Evolutionary conservation across 2,113 vertebrate species (phyloP), one percentile per base, ranked within the genome.

Genomic region (Pluvianellus socialis): DNA sequence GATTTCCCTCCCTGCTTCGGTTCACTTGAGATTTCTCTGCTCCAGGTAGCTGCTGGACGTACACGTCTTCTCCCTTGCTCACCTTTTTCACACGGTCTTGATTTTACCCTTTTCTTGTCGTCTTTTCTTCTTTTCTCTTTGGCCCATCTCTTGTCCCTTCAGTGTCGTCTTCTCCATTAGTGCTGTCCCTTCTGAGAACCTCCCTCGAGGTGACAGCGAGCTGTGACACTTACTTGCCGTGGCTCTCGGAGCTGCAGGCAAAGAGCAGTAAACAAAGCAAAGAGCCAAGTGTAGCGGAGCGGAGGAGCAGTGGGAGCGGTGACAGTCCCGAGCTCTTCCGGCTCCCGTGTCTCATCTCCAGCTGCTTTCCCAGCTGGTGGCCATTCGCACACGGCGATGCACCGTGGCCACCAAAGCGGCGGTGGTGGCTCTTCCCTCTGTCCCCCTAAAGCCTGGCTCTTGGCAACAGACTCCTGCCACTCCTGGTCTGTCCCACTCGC

Each of bases 1-100:
- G 0, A 7, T 56, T 24, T 45, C 21, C 27, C 58, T 82, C 56
- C 50, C 49, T 35, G 0, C 24, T 0, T 26, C 2, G 0, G 16
- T 5, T 86, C 82, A 19, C 55, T 44, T 23, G 83, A 38, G 67
- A 6, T 33, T 33, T 27, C 71, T 35, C 74, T 28, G 16, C 71
- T 74, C 67, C 22, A 2, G 12, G 9, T 4, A 79, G 66, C 82
- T 62, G 75, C 32, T 2, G 65, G 88, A n/a, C 32, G 35, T 16
- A 9, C 35, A 9, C 13, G 0, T 26, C 71, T 61, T 55, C 47
- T 79, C 49, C 19, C 47, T 72, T 19, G 13, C 28, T 80, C 67
- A 1, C 6, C 45, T 75, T 66, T 79, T 38, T 33, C 47, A 33
- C n/a, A 56, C 52, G 7, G 24, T 74, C 67, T 79, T 53, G 22